A percentile compares a stretch with the other conserved stretches of the same genome.
These are phyloP conservation scores for Cercocebus atys DNA, from an alignment of 2,113 vertebrate genomes.

Conservation along the genomic window DNA sequence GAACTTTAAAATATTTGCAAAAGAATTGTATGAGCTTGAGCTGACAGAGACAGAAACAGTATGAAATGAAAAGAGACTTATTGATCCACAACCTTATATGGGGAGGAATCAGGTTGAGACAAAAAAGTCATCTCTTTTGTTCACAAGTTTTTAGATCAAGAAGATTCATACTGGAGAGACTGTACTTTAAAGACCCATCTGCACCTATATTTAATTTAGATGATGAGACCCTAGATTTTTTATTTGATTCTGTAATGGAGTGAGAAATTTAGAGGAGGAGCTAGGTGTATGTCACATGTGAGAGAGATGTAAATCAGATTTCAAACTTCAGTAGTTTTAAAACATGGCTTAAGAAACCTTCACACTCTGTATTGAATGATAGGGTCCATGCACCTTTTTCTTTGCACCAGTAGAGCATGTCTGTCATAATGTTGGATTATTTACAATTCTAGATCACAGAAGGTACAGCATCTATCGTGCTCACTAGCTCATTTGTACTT, in stretches of 20 bases:
- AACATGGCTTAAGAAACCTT: background rate
- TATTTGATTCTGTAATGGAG: background rate
- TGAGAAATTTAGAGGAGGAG: background rate
- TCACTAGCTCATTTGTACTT: no score
- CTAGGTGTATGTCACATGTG: background rate
- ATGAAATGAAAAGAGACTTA: background rate
- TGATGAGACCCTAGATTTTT: background rate
- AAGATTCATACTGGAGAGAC: background rate
- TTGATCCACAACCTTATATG: background rate
- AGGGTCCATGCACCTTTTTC: rapidly evolving
- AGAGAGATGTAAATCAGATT: background rate
- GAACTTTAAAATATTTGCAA: background rate
- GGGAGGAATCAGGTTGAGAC: background rate
- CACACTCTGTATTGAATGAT: background rate
- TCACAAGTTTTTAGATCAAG: background rate
- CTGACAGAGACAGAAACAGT: background rate
- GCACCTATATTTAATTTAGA: background rate
- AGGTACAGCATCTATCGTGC: rapidly evolving
- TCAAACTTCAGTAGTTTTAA: background rate
- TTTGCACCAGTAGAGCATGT: background rate
- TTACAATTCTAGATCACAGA: background rate
- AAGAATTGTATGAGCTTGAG: background rate
- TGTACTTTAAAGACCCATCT: background rate
- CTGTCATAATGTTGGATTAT: background rate
- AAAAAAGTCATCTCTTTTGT: background rate